Base-by-base conservation (phyloP, 2,888 invertebrate genomes). In the Thymelicus acteon region DNA sequence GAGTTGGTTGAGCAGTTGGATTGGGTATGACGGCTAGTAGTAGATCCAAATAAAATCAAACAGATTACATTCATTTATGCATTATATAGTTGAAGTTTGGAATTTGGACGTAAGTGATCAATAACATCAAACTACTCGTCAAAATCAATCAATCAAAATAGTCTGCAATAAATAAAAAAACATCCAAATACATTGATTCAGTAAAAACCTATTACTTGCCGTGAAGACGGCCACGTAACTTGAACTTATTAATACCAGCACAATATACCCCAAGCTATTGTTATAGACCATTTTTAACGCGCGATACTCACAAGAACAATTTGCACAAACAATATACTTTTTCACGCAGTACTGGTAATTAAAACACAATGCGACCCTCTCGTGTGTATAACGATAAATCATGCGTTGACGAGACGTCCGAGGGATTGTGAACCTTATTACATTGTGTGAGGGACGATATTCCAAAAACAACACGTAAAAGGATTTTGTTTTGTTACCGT, bases 281-380 rank as follows among this genome's bases (percentile, higher is more conserved):
- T 70, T 19, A 39, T n/a, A 24, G 49, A 64, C 60, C 44, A 52
- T 65, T 64, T 70, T 71, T 65, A 52, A 65, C 60, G 44, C 60
- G 24, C 64, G 63, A 60, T 48, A 58, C 60, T 52, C 60, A 70
- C 47, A 54, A 52, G 58, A 60, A 60, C 65, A 60, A 71, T 71
- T 60, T 71, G 44, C 52, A 60, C 15, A 31, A 65, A 71, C 70
- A 71, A 71, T 60, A 60, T 52, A 71, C 65, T 71, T 71, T 71
- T 65, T 65, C 65, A 65, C 71, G 47, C 65, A 71, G 60, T 60
- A 64, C 70, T 70, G 60, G 70, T 71, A 71, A 71, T 71, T 71
- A 71, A 60, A 65, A 65, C 60, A 71, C 65, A 71, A 71, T 60
- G 70, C 31, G 65, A 49, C n/a, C 65, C 44, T 60, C 65, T 60